These are phyloP conservation scores for Cyphomyrus discorhynchus DNA, from an alignment of 2,113 vertebrate genomes.

Conservation along the genomic window DNA sequence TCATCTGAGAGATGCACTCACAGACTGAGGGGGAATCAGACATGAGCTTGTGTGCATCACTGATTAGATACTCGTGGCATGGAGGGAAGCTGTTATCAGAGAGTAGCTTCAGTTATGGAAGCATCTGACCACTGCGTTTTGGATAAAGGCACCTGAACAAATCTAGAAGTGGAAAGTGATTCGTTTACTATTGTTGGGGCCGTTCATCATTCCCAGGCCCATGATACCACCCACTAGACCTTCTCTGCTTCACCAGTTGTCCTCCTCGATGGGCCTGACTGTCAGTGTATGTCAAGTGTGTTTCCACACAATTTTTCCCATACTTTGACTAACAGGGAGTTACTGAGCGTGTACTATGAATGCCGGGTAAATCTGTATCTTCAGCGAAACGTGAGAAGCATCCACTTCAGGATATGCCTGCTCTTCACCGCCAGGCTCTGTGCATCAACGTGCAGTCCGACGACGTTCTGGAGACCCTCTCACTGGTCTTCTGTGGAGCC, in stretches of 20 bases:
- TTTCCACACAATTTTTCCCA: neutral
- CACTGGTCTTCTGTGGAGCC: slow-evolving; percentile 87
- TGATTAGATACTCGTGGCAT: neutral
- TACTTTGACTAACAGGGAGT: neutral
- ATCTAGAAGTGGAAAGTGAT: neutral
- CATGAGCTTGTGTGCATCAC: neutral
- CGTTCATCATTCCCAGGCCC: neutral
- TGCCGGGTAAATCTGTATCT: neutral
- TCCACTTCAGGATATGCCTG: neutral
- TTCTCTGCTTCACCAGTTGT: neutral
- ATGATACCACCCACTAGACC: neutral
- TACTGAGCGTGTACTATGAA: neutral
- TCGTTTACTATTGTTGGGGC: neutral
- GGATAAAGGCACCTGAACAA: neutral
- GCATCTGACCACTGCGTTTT: neutral
- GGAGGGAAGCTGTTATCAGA: neutral
- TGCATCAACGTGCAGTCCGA: slow-evolving; percentile 79
- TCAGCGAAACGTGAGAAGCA: neutral
- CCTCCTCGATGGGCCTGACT: neutral
- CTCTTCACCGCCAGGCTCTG: slow-evolving; percentile 63
- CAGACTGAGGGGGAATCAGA: neutral
- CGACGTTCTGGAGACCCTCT: slow-evolving; percentile 83
- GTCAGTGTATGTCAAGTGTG: neutral
- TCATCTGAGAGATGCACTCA: neutral
- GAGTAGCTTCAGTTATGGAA: neutral